Percentiles rank a stretch among this genome's conserved stretches.
Evolutionary conservation across 2,888 invertebrate genomes (phyloP).

Genomic region (Drosophila buzzatii): DNA sequence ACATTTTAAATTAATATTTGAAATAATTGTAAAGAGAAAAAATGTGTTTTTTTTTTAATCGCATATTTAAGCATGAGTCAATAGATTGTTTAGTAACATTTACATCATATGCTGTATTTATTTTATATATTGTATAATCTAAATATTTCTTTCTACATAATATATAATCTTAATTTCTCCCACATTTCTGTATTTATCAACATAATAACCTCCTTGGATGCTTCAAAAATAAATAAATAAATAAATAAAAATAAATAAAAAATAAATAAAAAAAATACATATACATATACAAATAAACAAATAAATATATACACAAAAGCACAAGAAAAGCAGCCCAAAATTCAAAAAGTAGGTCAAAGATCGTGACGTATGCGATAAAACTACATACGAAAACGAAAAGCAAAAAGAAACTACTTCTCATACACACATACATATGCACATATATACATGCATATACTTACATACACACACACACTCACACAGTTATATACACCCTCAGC

Average conservation of each 20-base stretch:
- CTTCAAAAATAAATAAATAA: slow-evolving; percentile 1
- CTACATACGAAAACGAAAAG: slow-evolving; percentile 18
- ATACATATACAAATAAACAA: no score
- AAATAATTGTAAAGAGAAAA: no score
- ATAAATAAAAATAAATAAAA: not conserved
- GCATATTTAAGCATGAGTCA: no score
- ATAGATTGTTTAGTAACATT: no score
- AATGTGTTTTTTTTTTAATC: no score
- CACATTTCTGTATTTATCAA: not conserved
- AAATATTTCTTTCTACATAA: no score
- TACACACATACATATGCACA: not conserved
- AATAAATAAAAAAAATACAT: no score
- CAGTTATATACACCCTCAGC: not conserved
- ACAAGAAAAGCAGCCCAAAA: slow-evolving; percentile 7
- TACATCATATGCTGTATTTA: not conserved
- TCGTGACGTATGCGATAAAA: slow-evolving; percentile 34
- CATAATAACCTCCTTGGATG: no score
- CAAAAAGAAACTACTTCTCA: slow-evolving; percentile 5
- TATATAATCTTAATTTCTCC: not conserved
- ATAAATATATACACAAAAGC: not conserved
- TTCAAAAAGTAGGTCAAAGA: slow-evolving; percentile 63
- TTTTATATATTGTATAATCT: not conserved
- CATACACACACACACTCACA: not conserved
- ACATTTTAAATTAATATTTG: no score
- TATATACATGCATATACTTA: not conserved